These are phyloP conservation scores for Laticauda laticaudata DNA, from an alignment of 2,113 vertebrate species.

Conservation along the genomic window DNA sequence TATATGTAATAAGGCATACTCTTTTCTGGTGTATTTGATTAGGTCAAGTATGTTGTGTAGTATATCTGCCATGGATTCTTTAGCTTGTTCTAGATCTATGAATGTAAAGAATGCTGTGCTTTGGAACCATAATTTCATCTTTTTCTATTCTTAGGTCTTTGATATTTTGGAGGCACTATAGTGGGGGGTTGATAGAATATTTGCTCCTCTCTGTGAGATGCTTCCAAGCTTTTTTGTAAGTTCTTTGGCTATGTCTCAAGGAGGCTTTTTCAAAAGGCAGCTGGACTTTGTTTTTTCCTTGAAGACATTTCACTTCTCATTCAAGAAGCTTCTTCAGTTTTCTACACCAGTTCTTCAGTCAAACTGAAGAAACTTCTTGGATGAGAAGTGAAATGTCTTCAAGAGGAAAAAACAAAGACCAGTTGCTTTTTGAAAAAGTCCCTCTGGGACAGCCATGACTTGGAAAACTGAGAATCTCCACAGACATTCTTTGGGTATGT, in stretches of 20 bases:
- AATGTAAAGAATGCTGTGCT: neutral
- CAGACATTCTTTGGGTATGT: neutral
- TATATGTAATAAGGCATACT: neutral
- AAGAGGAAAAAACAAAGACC: too few relatives aligned
- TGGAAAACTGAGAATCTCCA: too few relatives aligned
- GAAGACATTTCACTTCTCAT: neutral
- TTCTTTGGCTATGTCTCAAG: neutral
- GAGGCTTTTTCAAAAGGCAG: neutral
- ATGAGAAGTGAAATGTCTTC: too few relatives aligned
- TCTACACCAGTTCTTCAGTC: neutral
- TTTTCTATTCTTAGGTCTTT: neutral
- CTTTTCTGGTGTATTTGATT: neutral
- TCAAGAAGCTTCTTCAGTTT: neutral
- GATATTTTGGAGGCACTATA: neutral
- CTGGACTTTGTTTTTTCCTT: neutral
- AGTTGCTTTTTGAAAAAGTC: too few relatives aligned
- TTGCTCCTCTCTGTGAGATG: neutral
- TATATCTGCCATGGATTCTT: neutral
- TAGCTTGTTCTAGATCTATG: neutral
- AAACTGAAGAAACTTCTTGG: too few relatives aligned
- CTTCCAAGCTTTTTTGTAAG: neutral
- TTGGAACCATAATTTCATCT: neutral
- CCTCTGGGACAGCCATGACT: too few relatives aligned
- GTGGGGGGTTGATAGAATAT: neutral
- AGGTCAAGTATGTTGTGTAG: neutral